A percentile compares a stretch with the other conserved stretches of the same genome.
phyloP scores from a whole-genome alignment of 1,140 invertebrate species.

The Cydia amplana region DNA sequence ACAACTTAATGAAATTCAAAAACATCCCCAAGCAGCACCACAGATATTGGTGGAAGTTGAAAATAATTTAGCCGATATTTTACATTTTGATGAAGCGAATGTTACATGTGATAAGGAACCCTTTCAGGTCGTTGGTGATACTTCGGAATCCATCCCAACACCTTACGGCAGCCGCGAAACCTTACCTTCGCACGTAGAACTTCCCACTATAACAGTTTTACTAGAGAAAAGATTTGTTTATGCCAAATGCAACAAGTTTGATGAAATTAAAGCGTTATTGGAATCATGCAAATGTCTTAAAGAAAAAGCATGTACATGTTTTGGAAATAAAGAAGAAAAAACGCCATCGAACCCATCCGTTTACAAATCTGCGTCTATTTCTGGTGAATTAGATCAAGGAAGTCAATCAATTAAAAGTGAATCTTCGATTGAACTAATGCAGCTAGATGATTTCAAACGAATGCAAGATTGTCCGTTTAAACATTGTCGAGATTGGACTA shows the following conservation, averaged over 20 bases:
- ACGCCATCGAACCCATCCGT: conserved; percentile 23
- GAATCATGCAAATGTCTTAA: conserved; percentile 37
- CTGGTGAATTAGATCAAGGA: conserved; percentile 33
- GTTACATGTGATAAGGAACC: conserved; percentile 52
- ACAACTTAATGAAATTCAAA: conserved; percentile 67
- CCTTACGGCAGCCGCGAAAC: conserved; percentile 66
- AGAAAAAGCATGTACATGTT: conserved; percentile 55
- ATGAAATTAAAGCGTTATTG: conserved; percentile 61
- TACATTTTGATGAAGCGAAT: conserved; percentile 51
- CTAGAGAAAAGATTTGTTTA: conserved; percentile 60
- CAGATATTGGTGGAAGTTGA: conserved; percentile 57
- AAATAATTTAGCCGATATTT: conserved; percentile 45
- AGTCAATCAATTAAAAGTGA: conserved; percentile 36
- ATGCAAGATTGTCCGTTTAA: conserved; percentile 56
- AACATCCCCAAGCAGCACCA: conserved; percentile 42
- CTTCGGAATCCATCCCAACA: conserved; percentile 48
- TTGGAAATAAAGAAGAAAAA: conserved; percentile 28
- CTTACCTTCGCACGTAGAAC: conserved; percentile 57
- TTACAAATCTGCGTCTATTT: conserved; percentile 11
- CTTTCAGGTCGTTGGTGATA: conserved; percentile 58
- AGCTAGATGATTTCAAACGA: conserved; percentile 51
- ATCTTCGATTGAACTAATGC: conserved; percentile 47
- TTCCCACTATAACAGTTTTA: conserved; percentile 56
- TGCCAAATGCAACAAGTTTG: conserved; percentile 67
- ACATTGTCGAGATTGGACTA: conserved; percentile 50